Evolutionary conservation across 2,797 vertebrate species (phyloP), one percentile per base, ranked within the genome.

Genomic region (Austrolebias charrua): DNA sequence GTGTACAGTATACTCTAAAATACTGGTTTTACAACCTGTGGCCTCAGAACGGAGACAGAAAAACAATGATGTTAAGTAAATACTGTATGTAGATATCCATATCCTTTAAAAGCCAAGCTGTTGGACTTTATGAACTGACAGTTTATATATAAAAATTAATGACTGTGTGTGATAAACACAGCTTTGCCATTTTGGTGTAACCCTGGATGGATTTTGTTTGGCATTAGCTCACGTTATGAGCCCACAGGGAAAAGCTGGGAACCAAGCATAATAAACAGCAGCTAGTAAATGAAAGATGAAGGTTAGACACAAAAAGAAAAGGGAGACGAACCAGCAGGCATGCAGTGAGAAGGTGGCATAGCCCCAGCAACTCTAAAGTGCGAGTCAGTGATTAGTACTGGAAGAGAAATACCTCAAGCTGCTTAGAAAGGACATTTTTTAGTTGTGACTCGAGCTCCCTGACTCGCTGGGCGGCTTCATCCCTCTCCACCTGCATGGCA

Each of bases 351-450:
- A 57, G 78, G 66, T 86, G 85, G 83, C 51, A 69, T 58, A 87
- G 83, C 60, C 84, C 85, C 85, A 88, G 69, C 78, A 71, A 35
- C 18, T 80, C 50, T 82, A 89, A 60, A 40, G 38, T 63, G 64
- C 66, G 79, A 91, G 81, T 76, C 80, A 75, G 77, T 84, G 78
- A 69, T 79, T 73, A 85, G 93, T 93, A 94, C 90, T 83, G 80
- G 72, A 76, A 51, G 76, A 84, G 47, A 74, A 86, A 90, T 93
- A 95, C 94, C 93, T 94, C 94, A 71, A 85, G 88, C 87, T 94
- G 94, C 85, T 95, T 91, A 75, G 90, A 94, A 93, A 96, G 90
- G 70, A 92, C 93, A 82, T 92, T 90, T 78, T 92, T 92, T 76
- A 94, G 96, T 76, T 95, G 94, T 73, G 81, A 87, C 86, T 95